Base-by-base conservation (phyloP, 2,888 invertebrate species). In the Zygogramma bicolorata region DNA sequence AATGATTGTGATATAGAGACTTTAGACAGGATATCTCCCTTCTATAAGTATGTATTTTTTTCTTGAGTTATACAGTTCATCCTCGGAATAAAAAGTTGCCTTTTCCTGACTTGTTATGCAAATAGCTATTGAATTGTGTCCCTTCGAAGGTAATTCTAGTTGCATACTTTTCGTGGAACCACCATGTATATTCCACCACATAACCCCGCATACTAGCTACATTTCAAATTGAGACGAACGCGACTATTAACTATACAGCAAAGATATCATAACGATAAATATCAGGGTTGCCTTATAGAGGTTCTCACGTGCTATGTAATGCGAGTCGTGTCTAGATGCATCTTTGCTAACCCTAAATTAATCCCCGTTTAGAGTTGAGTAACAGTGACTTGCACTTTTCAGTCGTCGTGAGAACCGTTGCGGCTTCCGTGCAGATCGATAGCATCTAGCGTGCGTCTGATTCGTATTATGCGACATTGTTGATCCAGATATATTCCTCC, bases 311-410 rank as follows among this genome's bases (percentile, higher is more conserved):
- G 65, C 60, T 15, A 27, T 20, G 58, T 63, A 71, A 71, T 67
- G 58, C 40, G 49, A 49, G 38, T 58, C 71, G 13, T 65, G 46
- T 29, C 65, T 58, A 65, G 70, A 70, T 70, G 61, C 62, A 75
- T 75, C 72, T 75, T 49, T 57, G 25, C 62, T 68, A 67, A 70
- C 61, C 73, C 66, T 67, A 68, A 68, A 75, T 75, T 72, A 72
- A 68, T 75, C 66, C 63, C 63, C 67, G 70, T 62, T 74, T 71
- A 68, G 49, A 68, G 73, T 74, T 71, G 68, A 68, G 71, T 71
- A 75, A 75, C 69, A 69, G 57, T 68, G 68, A 75, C 73, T 72
- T 71, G 73, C 70, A 65, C 61, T 68, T 75, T 70, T 70, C 65
- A 68, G 62, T 65, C 57, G 49, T 71, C 72, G 69, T 68, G 68